Base-by-base conservation (phyloP, 2,797 vertebrate genomes). In the Chromobotia macracanthus region DNA sequence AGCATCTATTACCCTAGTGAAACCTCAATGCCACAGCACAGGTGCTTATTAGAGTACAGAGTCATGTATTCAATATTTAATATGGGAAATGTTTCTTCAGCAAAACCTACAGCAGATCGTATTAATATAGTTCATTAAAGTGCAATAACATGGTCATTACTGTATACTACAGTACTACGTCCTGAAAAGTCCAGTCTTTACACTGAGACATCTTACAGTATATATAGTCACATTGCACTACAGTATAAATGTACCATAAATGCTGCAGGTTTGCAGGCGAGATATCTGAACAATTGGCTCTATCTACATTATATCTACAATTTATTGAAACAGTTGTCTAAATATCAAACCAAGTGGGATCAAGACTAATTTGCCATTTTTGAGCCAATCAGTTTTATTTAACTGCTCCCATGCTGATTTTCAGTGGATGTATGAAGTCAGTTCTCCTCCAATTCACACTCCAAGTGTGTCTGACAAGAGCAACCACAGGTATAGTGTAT, bases 1-100 rank as follows among this genome's bases (percentile, higher is more conserved):
- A 72, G 70, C 69, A 79, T 79, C 31, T 72, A 79, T 79, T 79
- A 64, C 68, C 6, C 58, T n/a, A 11, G 18, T 72, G 19, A 48
- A 79, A 79, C 58, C 71, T 44, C 46, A 38, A n/a, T 21, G 46
- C 25, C 61, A 64, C 46, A 64, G 58, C 58, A 71, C 76, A 79
- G 68, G 76, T 79, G 76, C 48, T 63, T 79, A 38, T 64, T 5
- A 44, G 67, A 53, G 2, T 61, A 61, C 2, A 38, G 35, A 5
- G 55, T 35, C 56, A 38, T 15, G 41, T 56, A 25, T 44, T 78
- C 38, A 31, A 64, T 28, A 70, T 44, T 44, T 58, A 71, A 64
- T 51, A n/a, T 58, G 19, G 18, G 38, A 8, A 16, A 51, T 71
- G 67, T 63, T 53, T 64, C 31, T 19, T 64, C 9, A 53, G 23